Conservation (phyloP, 2,113 vertebrate genomes). For the pig (Sus scrofa) region DNA sequence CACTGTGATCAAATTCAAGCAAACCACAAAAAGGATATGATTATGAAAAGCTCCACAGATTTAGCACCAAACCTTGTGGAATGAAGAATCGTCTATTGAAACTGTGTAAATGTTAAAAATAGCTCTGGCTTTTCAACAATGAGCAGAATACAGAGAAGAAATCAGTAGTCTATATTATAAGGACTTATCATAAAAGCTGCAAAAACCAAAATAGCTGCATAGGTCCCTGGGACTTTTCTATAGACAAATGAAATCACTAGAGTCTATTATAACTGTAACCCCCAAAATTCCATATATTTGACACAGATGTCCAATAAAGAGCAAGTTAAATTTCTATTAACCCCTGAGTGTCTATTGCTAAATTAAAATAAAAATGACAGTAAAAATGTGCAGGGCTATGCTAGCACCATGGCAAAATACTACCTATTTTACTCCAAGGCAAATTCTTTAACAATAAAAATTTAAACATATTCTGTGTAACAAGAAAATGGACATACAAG, state of each 20-base stretch:
- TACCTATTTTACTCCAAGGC: slow-evolving; percentile 48
- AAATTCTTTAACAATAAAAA: slow-evolving; percentile 51
- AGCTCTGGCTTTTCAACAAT: slow-evolving; percentile 88
- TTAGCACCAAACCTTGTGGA: slow-evolving; percentile 86
- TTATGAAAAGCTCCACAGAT: slow-evolving; percentile 88
- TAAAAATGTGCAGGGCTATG: slow-evolving; percentile 24
- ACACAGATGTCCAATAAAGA: slow-evolving; percentile 45
- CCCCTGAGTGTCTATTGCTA: slow-evolving; percentile 41
- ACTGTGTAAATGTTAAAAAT: slow-evolving; percentile 90
- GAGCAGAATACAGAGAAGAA: slow-evolving; percentile 85
- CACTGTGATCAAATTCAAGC: slow-evolving; percentile 89
- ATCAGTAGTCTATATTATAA: slow-evolving; percentile 85
- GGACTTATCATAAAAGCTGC: slow-evolving; percentile 77
- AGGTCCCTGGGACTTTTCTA: slow-evolving; percentile 76
- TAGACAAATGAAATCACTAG: slow-evolving; percentile 77
- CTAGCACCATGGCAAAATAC: slow-evolving; percentile 6
- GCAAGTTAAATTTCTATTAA: slow-evolving; percentile 67
- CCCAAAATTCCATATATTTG: slow-evolving; percentile 69
- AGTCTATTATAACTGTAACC: slow-evolving; percentile 76
- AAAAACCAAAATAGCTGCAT: slow-evolving; percentile 81
- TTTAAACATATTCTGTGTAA: slow-evolving; percentile 32
- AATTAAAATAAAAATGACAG: slow-evolving; percentile 38
- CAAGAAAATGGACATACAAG: slow-evolving; percentile 7
- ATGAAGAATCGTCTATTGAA: slow-evolving; percentile 87
- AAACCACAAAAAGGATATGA: slow-evolving; percentile 85